Evolutionary conservation across 64 coral and sea anemone genomes (phyloP).

Genomic region (Pocillopora verrucosa): DNA sequence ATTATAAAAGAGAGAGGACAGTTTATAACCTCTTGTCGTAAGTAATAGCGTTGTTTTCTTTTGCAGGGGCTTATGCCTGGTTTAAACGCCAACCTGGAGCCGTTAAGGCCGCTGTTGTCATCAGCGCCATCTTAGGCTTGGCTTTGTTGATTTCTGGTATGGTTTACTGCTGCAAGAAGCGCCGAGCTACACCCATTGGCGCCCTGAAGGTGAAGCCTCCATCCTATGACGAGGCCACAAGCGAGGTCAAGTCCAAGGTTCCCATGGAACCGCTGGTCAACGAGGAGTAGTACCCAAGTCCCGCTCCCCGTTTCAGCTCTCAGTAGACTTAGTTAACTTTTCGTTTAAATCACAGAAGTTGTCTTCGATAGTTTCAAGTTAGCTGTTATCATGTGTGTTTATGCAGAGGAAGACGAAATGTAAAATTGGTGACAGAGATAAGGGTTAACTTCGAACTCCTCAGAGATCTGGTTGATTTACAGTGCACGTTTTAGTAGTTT

Average conservation of each 20-base stretch:
- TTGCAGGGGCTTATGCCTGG: neutral
- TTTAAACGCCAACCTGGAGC: slow-evolving; percentile 20
- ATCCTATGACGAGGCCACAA: slow-evolving; percentile 7
- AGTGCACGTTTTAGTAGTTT: neutral
- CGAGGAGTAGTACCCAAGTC: slow-evolving; percentile 5
- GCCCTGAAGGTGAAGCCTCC: neutral
- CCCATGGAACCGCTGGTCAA: slow-evolving; percentile 33
- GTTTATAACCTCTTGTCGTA: neutral
- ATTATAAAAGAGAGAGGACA: too few relatives aligned
- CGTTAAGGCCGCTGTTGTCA: slow-evolving; percentile 15
- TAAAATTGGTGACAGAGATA: neutral
- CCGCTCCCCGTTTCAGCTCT: neutral
- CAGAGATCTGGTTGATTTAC: neutral
- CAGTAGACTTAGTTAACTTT: neutral
- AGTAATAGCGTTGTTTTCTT: neutral
- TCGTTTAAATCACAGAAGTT: neutral
- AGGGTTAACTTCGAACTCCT: neutral
- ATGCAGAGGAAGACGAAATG: neutral
- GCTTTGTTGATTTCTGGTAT: neutral
- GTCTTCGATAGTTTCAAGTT: slow-evolving; percentile 4
- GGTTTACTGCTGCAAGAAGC: slow-evolving; percentile 33
- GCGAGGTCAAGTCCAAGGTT: slow-evolving; percentile 6
- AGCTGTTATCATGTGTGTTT: neutral
- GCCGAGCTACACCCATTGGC: neutral
- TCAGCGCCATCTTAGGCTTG: slow-evolving; percentile 6